Percentiles rank a stretch among this genome's conserved stretches.
Conservation (phyloP, 2,888 invertebrate species). For the Himalopsyche anomala region DNA sequence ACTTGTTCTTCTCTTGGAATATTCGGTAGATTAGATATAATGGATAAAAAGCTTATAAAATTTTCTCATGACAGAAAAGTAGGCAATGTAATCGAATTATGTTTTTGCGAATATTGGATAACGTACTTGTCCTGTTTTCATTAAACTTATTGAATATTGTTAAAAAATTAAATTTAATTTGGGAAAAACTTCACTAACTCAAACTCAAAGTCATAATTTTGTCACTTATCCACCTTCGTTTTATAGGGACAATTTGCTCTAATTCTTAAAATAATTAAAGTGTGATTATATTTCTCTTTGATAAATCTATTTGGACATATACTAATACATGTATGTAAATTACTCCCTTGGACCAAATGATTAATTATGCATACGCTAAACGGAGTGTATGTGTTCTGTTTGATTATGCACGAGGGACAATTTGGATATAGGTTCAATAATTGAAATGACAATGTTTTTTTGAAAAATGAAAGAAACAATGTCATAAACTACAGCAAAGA, state of each 20-base stretch:
- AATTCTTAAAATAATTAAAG: background rate
- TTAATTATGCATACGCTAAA: conserved; percentile 64
- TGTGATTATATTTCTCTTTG: conserved; percentile 13
- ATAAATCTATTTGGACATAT: conserved; percentile 32
- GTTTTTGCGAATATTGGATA: too few relatives aligned
- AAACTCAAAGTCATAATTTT: too few relatives aligned
- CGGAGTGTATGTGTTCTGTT: conserved; percentile 56
- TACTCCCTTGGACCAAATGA: conserved; percentile 47
- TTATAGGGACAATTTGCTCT: background rate
- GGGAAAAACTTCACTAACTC: background rate
- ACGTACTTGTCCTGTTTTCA: too few relatives aligned
- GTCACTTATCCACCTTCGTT: too few relatives aligned
- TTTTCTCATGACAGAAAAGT: too few relatives aligned
- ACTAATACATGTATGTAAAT: conserved; percentile 38
- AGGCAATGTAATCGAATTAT: too few relatives aligned
- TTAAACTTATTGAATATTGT: too few relatives aligned
- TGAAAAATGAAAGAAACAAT: background rate
- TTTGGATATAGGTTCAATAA: conserved; percentile 40
- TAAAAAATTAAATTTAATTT: background rate
- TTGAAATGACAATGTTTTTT: conserved; percentile 37
- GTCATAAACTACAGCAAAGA: conserved; percentile 23
- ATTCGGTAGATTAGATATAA: too few relatives aligned
- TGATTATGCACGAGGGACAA: conserved; percentile 54
- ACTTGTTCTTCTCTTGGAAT: too few relatives aligned
- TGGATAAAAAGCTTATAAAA: too few relatives aligned